phyloP scores from a whole-genome alignment of 2,888 invertebrate genomes.

The Apocheima hispidaria region DNA sequence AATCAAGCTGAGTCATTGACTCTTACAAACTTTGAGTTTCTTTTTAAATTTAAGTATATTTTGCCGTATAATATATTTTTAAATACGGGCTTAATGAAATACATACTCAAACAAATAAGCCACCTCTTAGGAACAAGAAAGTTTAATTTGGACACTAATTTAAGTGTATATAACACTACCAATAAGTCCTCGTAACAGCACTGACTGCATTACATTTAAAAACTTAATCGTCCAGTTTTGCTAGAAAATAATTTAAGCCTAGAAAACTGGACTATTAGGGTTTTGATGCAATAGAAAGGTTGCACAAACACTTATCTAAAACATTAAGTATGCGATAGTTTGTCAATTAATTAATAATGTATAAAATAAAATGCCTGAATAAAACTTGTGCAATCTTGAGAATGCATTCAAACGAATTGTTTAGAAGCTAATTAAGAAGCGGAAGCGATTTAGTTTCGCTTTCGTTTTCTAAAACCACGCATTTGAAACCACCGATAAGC shows the following conservation, averaged over 20 bases:
- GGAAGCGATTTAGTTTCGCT: conserved; percentile 34
- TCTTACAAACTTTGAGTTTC: neutral
- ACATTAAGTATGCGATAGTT: conserved; percentile 5
- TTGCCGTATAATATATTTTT: neutral
- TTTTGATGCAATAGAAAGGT: conserved; percentile 46
- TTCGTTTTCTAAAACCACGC: conserved; percentile 43
- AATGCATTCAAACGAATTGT: conserved; percentile 39
- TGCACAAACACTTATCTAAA: conserved; percentile 39
- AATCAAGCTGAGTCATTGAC: conserved; percentile 17
- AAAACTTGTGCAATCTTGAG: conserved; percentile 45
- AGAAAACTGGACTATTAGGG: conserved; percentile 48
- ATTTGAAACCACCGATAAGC: conserved; percentile 48
- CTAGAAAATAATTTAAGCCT: conserved; percentile 22
- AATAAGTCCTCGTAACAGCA: conserved; percentile 44
- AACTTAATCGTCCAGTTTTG: conserved; percentile 53
- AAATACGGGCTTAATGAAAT: neutral
- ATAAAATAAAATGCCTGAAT: neutral
- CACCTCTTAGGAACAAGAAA: conserved; percentile 3
- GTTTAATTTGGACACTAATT: conserved; percentile 10
- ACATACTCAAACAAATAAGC: neutral
- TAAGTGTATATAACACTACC: conserved; percentile 35
- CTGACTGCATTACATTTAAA: conserved; percentile 44
- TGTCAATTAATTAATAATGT: neutral
- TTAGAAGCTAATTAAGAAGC: conserved; percentile 48
- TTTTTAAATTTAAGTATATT: neutral